These are phyloP conservation scores for Tipula helvola DNA, from an alignment of 2,888 invertebrate genomes.

Conservation along the genomic window DNA sequence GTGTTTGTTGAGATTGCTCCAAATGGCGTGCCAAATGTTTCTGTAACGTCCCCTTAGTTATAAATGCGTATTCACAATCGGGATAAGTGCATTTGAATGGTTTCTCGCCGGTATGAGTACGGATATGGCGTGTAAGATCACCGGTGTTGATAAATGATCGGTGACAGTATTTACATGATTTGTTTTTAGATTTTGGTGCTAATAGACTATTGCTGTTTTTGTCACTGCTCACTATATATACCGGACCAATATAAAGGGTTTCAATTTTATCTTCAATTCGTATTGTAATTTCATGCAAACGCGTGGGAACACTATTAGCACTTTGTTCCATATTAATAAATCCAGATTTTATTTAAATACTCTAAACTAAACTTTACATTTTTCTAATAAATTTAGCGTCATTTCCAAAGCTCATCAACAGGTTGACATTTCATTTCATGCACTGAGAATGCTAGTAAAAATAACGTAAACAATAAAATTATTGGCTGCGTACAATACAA, in stretches of 20 bases:
- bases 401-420: background rate
- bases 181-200: background rate
- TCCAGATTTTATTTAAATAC: background rate
- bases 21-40: constrained; percentile 9
- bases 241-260: background rate
- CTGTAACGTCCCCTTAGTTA: constrained; percentile 8
- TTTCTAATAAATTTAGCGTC: background rate
- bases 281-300: background rate
- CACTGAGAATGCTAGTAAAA: background rate
- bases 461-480: background rate
- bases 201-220: background rate
- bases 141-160: constrained; percentile 13
- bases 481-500: too few species aligned
- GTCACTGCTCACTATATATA: background rate
- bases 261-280: background rate
- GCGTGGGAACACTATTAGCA: background rate
- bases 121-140: constrained; percentile 12
- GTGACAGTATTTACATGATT: constrained; percentile 11
- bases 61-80: constrained; percentile 4
- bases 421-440: background rate
- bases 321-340: background rate
- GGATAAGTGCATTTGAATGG: constrained; percentile 12
- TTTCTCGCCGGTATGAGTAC: constrained; percentile 10
- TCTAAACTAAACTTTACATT: too few species aligned
- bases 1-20: background rate